phyloP scores from a whole-genome alignment of 2,113 vertebrate species.

The Chlorodrepanis virens region DNA sequence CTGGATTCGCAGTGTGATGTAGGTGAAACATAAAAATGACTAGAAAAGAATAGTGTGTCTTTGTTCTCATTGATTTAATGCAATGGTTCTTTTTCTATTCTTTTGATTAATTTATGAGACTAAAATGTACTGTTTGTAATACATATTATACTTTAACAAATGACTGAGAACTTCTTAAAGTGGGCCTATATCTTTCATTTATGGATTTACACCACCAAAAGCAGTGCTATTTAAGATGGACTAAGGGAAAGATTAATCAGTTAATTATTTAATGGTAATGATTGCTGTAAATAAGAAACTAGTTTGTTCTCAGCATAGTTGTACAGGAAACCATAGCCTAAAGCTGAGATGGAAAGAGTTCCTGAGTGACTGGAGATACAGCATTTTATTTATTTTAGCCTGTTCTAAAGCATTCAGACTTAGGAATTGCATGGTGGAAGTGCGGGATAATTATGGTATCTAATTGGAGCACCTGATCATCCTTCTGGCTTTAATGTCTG shows the following conservation, averaged over 20 bases:
- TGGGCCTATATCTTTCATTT: not conserved
- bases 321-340: not conserved
- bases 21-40: not conserved
- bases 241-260: not conserved
- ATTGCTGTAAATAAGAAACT: conserved; percentile 10
- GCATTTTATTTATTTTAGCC: not conserved
- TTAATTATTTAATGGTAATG: not conserved
- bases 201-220: not conserved
- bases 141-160: not conserved
- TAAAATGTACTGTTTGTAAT: not conserved
- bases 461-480: not conserved
- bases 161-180: not conserved
- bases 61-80: conserved; percentile 5
- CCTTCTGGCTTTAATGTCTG: not conserved
- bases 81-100: not conserved
- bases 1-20: not conserved
- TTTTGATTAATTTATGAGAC: conserved; percentile 37
- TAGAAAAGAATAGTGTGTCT: not conserved
- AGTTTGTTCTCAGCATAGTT: not conserved
- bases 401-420: not conserved
- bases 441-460: not conserved
- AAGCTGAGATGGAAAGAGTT: not conserved
- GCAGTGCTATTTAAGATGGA: not conserved
- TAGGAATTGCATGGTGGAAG: not conserved
- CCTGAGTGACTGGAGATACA: not conserved